Evolutionary conservation across 2,797 vertebrate species (phyloP), one percentile per base, ranked within the genome.

Genomic region (Acrossocheilus fasciatus): DNA sequence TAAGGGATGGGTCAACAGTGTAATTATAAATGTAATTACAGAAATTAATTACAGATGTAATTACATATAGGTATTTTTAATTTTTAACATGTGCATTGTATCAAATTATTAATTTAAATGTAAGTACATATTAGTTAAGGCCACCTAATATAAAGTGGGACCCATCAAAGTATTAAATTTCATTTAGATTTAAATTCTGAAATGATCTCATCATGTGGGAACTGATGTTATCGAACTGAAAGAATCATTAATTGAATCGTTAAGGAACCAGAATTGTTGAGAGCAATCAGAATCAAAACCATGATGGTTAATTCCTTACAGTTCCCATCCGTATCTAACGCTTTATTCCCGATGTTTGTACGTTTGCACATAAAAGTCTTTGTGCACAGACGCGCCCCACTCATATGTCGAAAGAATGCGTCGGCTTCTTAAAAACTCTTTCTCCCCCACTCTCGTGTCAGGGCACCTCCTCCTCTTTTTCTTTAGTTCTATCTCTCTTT

Each of bases 401-500:
- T 74, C 82, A 62, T 83, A 47, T 47, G 41, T 45, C 70, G 3
- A 47, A 83, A 74, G 54, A 74, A 62, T 74, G 69, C 69, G 54
- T 74, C 26, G 18, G 26, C 82, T 64, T 75, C 70, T 83, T 83
- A 50, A 75, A 75, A 75, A 75, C 70, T 57, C 23, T 57, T 23
- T 23, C 82, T 34, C 82, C 59, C 57, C 59, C 23, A 41, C 72
- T 68, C 45, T 76, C 11, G 43, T 76, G 59, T 75, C 82, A 66
- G 59, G 73, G 45, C 82, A 50, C 80, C 81, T 52, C 82, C 88
- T 91, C 92, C 90, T 91, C 86, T 91, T 84, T 89, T 70, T 86
- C 87, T 90, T 87, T 59, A 69, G 45, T 83, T 89, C 90, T 92
- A 88, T 89, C 92, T 89, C 87, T 91, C 91, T 90, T 87, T 92